A percentile compares a stretch with the other conserved stretches of the same genome.
phyloP scores from a whole-genome alignment of 2,113 vertebrate species.

The Nannospalax galili region DNA sequence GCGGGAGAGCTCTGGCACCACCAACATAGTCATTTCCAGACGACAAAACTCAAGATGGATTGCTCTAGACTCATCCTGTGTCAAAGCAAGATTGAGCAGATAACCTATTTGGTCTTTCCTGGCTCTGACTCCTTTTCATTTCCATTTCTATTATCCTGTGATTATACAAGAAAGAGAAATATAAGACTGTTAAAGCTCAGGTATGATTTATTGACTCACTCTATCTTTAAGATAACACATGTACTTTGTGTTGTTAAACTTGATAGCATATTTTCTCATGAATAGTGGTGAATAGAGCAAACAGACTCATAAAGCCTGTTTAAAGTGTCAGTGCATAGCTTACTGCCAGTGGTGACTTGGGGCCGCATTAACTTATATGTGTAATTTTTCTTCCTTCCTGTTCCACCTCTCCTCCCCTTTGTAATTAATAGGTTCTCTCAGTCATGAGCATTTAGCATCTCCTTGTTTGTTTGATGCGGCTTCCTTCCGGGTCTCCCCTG shows the following conservation, averaged over 20 bases:
- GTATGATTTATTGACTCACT: conserved; percentile 78
- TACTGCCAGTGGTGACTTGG: conserved; percentile 80
- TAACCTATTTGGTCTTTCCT: conserved; percentile 64
- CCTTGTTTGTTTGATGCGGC: conserved; percentile 81
- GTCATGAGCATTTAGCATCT: conserved; percentile 79
- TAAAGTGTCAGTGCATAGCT: conserved; percentile 80
- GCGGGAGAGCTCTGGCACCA: background rate
- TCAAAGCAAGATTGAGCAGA: conserved; percentile 67
- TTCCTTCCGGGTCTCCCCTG: conserved; percentile 76
- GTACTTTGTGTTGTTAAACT: conserved; percentile 77
- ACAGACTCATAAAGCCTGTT: conserved; percentile 80
- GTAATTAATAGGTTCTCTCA: conserved; percentile 84
- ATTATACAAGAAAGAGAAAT: conserved; percentile 63
- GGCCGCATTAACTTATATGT: conserved; percentile 81
- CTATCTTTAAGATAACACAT: conserved; percentile 81
- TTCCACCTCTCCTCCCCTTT: conserved; percentile 52
- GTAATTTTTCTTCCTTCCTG: conserved; percentile 79
- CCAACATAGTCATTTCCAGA: conserved; percentile 60
- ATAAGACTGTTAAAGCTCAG: conserved; percentile 61
- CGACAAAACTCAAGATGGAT: conserved; percentile 65
- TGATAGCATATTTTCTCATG: conserved; percentile 74
- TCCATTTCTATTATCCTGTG: conserved; percentile 63
- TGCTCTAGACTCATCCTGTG: conserved; percentile 48
- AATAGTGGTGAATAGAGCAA: conserved; percentile 79
- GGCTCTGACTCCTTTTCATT: conserved; percentile 55